phyloP scores from a whole-genome alignment of 64 coral and sea anemone species.

The Catalaphyllia jardinei region DNA sequence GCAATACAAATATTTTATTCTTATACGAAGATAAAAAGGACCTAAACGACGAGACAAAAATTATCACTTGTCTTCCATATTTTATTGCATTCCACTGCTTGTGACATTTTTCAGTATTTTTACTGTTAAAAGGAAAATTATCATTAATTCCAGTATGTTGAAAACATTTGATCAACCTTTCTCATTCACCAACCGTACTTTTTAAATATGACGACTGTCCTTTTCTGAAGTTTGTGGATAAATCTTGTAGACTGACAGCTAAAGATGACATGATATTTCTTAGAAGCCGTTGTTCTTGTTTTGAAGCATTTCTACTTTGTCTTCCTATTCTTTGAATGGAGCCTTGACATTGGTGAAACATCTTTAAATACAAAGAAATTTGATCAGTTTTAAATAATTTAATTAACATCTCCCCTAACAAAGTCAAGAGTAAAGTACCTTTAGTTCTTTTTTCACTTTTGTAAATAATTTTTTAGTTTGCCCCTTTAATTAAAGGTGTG shows the following conservation, averaged over 20 bases:
- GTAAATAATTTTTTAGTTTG: too few species aligned
- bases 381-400: not conserved
- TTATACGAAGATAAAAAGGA: too few species aligned
- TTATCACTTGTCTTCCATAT: too few species aligned
- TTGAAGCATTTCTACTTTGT: slow-evolving; percentile 65
- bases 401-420: not conserved
- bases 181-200: slow-evolving; percentile 45
- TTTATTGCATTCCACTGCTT: too few species aligned
- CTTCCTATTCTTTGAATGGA: slow-evolving; percentile 88
- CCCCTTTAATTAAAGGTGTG: too few species aligned
- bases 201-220: slow-evolving; percentile 98
- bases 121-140: not conserved
- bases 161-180: too few species aligned
- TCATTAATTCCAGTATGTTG: not conserved
- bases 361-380: slow-evolving; percentile 45
- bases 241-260: slow-evolving; percentile 94
- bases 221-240: slow-evolving; percentile 97
- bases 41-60: too few species aligned
- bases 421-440: not conserved
- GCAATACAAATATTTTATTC: too few species aligned
- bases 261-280: slow-evolving; percentile 96
- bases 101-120: too few species aligned
- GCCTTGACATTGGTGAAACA: slow-evolving; percentile 99
- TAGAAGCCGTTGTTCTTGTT: slow-evolving; percentile 82
- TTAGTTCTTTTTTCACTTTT: too few species aligned